Evolutionary conservation across 2,797 vertebrate species (phyloP).

Genomic region (Darevskia nairensis): DNA sequence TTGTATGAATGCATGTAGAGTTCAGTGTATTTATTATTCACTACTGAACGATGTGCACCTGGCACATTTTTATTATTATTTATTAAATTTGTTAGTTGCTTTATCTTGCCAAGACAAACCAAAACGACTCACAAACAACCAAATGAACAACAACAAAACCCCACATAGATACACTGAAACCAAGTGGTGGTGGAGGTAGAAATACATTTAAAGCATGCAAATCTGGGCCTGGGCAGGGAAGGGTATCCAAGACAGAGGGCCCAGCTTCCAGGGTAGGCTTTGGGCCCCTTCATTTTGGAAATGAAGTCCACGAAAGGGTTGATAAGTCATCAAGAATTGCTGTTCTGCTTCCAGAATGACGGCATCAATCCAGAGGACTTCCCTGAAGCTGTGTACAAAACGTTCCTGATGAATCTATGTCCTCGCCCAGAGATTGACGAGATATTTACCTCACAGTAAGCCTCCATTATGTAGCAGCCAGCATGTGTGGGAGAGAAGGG

Average conservation of each 20-base stretch:
- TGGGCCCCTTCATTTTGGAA: background rate
- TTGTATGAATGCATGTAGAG: background rate
- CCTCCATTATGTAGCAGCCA: slow-evolving; percentile 14
- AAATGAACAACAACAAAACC: too few species aligned
- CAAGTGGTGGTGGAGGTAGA: too few species aligned
- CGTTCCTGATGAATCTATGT: slow-evolving; percentile 90
- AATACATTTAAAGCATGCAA: background rate
- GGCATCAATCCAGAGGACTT: slow-evolving; percentile 94
- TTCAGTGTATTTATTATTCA: background rate
- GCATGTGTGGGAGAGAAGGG: background rate
- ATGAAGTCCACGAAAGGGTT: background rate
- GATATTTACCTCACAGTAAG: slow-evolving; percentile 98
- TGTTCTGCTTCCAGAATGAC: slow-evolving; percentile 82
- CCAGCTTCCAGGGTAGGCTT: background rate
- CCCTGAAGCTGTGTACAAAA: slow-evolving; percentile 89
- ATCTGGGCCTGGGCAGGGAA: background rate
- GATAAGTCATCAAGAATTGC: background rate
- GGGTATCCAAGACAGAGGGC: background rate
- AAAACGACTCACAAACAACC: too few species aligned
- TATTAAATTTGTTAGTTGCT: too few species aligned
- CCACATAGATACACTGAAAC: too few species aligned
- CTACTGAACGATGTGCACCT: background rate
- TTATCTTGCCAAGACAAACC: too few species aligned
- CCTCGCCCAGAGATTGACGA: slow-evolving; percentile 94
- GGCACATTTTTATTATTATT: background rate